These are phyloP conservation scores for Aphaenogaster floridana DNA, from an alignment of 1,140 invertebrate species.

Conservation along the genomic window DNA sequence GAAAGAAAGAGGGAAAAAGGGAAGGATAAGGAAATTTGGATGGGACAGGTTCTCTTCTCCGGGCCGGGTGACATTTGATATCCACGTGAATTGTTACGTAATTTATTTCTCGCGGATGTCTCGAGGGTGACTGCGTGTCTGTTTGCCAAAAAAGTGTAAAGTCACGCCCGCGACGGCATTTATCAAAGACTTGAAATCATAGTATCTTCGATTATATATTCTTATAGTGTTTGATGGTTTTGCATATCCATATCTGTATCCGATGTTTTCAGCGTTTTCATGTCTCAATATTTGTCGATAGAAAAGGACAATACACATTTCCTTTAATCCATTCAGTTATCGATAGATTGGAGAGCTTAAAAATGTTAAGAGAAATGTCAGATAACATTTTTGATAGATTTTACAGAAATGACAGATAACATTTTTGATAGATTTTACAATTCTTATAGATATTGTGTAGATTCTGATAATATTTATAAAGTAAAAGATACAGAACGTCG, in stretches of 20 bases:
- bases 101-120: slow-evolving; percentile 44
- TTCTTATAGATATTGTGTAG: not conserved
- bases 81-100: slow-evolving; percentile 58
- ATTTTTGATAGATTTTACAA: not conserved
- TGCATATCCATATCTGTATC: not conserved
- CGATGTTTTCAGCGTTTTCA: not conserved
- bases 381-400: not conserved
- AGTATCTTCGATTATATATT: not conserved
- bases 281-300: not conserved
- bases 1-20: not conserved
- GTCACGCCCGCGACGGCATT: not conserved
- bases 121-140: slow-evolving; percentile 1
- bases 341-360: not conserved
- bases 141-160: slow-evolving; percentile 24
- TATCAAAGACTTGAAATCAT: slow-evolving; percentile 13
- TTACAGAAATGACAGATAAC: not conserved
- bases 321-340: not conserved
- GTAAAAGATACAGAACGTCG: not conserved
- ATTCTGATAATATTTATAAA: not conserved
- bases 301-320: not conserved
- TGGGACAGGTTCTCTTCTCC: slow-evolving; percentile 23
- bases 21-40: slow-evolving; percentile 6
- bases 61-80: slow-evolving; percentile 19
- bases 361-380: not conserved
- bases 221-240: not conserved